Evolutionary conservation across 2,113 vertebrate genomes (phyloP).

Genomic region (Mobula birostris): DNA sequence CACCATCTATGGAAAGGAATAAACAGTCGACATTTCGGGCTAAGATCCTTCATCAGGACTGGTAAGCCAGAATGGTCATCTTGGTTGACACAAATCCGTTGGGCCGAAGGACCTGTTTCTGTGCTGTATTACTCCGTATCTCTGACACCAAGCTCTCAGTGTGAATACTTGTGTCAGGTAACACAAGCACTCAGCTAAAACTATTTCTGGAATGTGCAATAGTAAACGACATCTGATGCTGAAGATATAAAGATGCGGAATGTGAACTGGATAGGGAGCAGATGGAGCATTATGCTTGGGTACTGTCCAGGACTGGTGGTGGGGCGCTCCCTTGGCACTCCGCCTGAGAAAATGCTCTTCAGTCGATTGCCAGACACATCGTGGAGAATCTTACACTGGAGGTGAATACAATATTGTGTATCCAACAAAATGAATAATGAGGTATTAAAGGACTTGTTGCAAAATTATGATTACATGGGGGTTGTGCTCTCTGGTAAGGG

Average conservation of each 20-base stretch:
- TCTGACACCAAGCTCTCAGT: not conserved
- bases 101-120: no score
- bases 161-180: not conserved
- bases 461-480: not conserved
- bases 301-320: not conserved
- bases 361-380: not conserved
- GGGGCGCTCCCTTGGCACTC: not conserved
- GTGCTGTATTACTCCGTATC: no score
- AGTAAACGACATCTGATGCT: not conserved
- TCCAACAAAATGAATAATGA: not conserved
- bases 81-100: no score
- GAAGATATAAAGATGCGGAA: not conserved
- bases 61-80: no score
- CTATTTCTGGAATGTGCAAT: not conserved
- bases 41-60: no score
- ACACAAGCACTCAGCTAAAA: not conserved
- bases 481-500: not conserved
- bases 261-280: not conserved
- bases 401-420: not conserved
- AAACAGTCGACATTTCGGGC: no score
- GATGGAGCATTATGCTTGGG: not conserved
- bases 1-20: no score
- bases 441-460: not conserved
- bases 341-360: not conserved
- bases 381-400: not conserved